Evolutionary conservation across 2,888 invertebrate genomes (phyloP), one percentile per base, ranked within the genome.

Genomic region (Drymonia ruficornis): DNA sequence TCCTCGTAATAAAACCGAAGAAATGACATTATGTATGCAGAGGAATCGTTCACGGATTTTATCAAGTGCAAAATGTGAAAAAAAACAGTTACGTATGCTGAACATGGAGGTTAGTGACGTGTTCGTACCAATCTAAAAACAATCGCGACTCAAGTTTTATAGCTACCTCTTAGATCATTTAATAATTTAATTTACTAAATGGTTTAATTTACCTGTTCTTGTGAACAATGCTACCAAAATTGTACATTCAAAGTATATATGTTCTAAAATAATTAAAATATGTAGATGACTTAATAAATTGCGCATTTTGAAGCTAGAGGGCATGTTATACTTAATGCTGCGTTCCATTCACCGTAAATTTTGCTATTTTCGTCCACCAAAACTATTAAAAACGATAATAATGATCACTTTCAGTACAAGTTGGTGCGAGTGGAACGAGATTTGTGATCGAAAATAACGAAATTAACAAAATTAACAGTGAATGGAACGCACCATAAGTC

Each of bases 21-120:
- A 52, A 52, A 52, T 47, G 34, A 47, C 61, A 66, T 63, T 63
- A 48, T 42, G 18, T 29, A 54, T 36, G 36, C 31, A 11, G 31
- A 31, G 31, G 31, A 31, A 31, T 31, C 31, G 31, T 36, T n/a
- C 4, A 36, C 36, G 12, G 40, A 40, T 40, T 16, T 40, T 40
- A 40, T 40, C 40, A 40, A 16, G 40, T 16, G 9, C 16, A 16
- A 16, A 40, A 40, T 9, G 16, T 9, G 15, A 40, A 2, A 15
- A 16, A 40, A 40, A 16, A 11, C 8, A 16, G 16, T 40, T 40
- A 40, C 40, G 16, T 9, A 40, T 40, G 40, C 40, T 16, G 8
- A 40, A 15, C 16, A 40, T 8, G 16, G 40, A 16, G 16, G 15
- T 9, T 16, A 16, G 4, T 40, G 40, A 40, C 40, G 16, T 16